phyloP scores from a whole-genome alignment of 2,888 invertebrate species.

The Anaspis maculata region DNA sequence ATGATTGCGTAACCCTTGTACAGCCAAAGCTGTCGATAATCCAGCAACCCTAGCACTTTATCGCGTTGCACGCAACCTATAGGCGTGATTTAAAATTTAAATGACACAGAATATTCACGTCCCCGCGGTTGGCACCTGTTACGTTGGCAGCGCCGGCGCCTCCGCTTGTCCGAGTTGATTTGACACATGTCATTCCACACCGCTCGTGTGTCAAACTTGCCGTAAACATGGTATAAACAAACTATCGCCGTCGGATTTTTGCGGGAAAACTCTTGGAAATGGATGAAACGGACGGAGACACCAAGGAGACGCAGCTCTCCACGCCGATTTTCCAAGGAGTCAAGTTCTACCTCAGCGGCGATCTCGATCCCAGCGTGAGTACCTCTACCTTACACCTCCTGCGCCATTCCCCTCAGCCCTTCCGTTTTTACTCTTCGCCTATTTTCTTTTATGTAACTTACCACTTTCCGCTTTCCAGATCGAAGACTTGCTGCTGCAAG shows the following conservation, averaged over 20 bases:
- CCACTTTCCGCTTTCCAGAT: slow-evolving; percentile 54
- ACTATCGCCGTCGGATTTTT: no score
- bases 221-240: slow-evolving; percentile 20
- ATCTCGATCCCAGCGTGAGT: slow-evolving; percentile 69
- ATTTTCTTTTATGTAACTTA: slow-evolving; percentile 5
- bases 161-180: no score
- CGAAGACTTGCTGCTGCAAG: slow-evolving; percentile 66
- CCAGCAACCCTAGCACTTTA: no score
- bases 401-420: no score
- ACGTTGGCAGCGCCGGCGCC: slow-evolving; percentile 1
- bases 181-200: no score
- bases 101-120: no score
- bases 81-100: no score
- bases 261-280: slow-evolving; percentile 23
- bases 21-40: no score
- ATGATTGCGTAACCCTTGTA: no score
- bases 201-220: slow-evolving; percentile 1
- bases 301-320: slow-evolving; percentile 41
- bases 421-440: slow-evolving; percentile 1
- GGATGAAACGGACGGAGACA: slow-evolving; percentile 42
- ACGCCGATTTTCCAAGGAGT: slow-evolving; percentile 72
- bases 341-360: slow-evolving; percentile 75
- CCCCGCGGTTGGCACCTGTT: not conserved
- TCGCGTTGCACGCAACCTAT: no score
- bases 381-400: slow-evolving; percentile 16